A percentile compares a stretch with the other conserved stretches of the same genome.
Evolutionary conservation across 2,888 invertebrate genomes (phyloP).

Genomic region (Myopa tessellatipennis): DNA sequence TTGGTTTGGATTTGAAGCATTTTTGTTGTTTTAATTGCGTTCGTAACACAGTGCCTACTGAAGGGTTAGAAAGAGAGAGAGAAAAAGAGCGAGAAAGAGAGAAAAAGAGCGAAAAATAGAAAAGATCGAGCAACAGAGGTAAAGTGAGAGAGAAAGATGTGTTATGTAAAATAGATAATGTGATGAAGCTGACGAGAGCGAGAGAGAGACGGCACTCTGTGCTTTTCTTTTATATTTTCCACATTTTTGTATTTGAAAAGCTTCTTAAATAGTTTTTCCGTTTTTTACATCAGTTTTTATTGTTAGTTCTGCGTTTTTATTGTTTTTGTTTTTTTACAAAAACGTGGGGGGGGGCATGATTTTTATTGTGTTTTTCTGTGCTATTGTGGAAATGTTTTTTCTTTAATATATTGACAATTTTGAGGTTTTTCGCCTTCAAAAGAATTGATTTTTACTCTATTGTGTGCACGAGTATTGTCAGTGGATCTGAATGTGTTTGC

Average conservation of each 20-base stretch:
- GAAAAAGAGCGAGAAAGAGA: neutral
- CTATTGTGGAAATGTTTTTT: neutral
- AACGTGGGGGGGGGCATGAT: neutral
- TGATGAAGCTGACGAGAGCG: no score
- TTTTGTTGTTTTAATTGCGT: constrained; percentile 4
- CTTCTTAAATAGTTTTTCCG: neutral
- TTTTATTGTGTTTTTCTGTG: neutral
- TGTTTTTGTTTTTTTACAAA: neutral
- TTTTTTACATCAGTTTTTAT: neutral
- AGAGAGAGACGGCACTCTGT: no score
- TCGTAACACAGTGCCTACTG: neutral
- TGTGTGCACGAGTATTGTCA: neutral
- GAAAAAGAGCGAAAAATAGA: no score
- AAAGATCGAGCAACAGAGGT: neutral
- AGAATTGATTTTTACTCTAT: neutral
- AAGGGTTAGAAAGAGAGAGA: constrained; percentile 2
- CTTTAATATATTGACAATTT: neutral
- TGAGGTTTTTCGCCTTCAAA: neutral
- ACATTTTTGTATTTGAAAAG: neutral
- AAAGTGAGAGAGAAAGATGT: neutral
- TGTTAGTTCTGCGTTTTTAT: neutral
- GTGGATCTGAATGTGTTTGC: no score
- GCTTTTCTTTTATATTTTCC: neutral
- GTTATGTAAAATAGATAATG: no score
- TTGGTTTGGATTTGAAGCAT: neutral